Evolutionary conservation across 2,797 vertebrate genomes (phyloP).

Genomic region (Microcaecilia unicolor): DNA sequence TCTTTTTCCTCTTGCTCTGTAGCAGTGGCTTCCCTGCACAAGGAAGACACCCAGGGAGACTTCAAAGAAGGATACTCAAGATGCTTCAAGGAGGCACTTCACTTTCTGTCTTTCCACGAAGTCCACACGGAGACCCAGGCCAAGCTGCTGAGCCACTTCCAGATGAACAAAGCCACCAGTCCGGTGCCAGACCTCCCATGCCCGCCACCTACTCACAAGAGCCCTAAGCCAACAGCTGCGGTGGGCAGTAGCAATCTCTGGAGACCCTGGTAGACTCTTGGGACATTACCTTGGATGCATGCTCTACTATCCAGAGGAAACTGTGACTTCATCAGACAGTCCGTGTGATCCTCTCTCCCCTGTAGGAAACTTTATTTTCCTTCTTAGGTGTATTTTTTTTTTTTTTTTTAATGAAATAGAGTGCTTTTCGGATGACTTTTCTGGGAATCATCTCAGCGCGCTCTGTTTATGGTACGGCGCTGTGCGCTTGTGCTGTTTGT

Average conservation of each 20-base stretch:
- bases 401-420: constrained; percentile 18
- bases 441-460: constrained; percentile 4
- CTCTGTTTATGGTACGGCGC: neutral
- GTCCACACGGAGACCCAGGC: constrained; percentile 34
- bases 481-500: neutral
- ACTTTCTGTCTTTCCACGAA: constrained; percentile 46
- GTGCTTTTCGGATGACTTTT: neutral
- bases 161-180: constrained; percentile 19
- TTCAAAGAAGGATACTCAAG: constrained; percentile 53
- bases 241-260: constrained; percentile 40
- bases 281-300: accelerated
- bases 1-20: too few species aligned
- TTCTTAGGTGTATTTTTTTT: constrained; percentile 16
- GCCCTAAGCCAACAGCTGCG: constrained; percentile 12
- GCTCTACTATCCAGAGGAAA: constrained; percentile 33
- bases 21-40: constrained; percentile 13
- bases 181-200: neutral
- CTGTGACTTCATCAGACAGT: constrained; percentile 16
- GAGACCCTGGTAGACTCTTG: constrained; percentile 67
- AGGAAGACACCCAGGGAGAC: constrained; percentile 32
- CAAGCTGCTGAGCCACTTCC: constrained; percentile 29
- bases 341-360: constrained; percentile 21
- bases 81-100: constrained; percentile 51
- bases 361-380: constrained; percentile 24
- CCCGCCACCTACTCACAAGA: constrained; percentile 1